Percentiles rank a stretch among this genome's conserved stretches.
These are phyloP conservation scores for Tetramorium simillimum DNA, from an alignment of 1,140 invertebrate genomes.

Conservation along the genomic window DNA sequence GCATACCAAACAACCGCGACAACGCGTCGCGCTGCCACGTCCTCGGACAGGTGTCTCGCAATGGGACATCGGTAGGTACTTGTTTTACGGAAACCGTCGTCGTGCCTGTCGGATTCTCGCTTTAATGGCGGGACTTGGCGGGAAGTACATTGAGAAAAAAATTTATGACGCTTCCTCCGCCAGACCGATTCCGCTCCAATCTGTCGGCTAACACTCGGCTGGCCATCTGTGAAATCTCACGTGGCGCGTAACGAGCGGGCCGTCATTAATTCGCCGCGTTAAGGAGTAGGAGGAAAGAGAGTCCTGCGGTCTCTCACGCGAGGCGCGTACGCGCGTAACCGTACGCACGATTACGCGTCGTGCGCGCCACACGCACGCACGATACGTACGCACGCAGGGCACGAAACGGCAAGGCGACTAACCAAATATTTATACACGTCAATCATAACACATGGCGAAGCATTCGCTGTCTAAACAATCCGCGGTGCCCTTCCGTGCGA, in stretches of 20 bases:
- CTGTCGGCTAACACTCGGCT: slow-evolving; percentile 14
- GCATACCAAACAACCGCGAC: neutral
- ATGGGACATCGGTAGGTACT: neutral
- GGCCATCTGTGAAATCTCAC: slow-evolving; percentile 48
- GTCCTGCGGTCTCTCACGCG: slow-evolving; percentile 54
- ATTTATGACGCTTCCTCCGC: neutral
- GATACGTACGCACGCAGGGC: slow-evolving; percentile 36
- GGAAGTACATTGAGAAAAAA: neutral
- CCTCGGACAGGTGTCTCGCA: slow-evolving; percentile 20
- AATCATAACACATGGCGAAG: slow-evolving; percentile 73
- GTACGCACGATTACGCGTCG: slow-evolving; percentile 29
- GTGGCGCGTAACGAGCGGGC: slow-evolving; percentile 58
- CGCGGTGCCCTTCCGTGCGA: slow-evolving; percentile 55
- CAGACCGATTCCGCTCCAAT: slow-evolving; percentile 32
- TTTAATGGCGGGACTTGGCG: slow-evolving; percentile 12
- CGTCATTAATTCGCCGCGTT: slow-evolving; percentile 64
- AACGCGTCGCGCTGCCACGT: neutral
- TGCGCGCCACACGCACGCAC: neutral
- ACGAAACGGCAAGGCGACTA: slow-evolving; percentile 73
- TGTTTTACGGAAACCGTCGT: slow-evolving; percentile 37
- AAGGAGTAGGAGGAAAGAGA: slow-evolving; percentile 21
- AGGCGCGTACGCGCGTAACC: neutral
- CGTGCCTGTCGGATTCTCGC: slow-evolving; percentile 1
- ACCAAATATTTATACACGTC: slow-evolving; percentile 77
- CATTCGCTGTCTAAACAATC: slow-evolving; percentile 75